Conservation (phyloP, 1,140 invertebrate genomes). For the Euura lappo region DNA sequence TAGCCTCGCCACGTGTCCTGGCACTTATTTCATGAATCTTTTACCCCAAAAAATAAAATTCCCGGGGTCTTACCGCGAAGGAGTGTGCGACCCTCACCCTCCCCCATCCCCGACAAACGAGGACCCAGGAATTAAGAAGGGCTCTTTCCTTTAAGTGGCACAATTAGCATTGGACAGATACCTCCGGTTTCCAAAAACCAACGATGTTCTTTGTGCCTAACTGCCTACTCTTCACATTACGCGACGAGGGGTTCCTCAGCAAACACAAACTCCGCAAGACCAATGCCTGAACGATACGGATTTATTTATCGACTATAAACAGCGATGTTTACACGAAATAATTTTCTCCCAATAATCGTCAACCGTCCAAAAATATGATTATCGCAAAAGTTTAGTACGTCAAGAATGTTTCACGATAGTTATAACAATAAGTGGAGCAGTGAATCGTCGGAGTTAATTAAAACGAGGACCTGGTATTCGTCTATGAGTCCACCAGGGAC, state of each 20-base stretch:
- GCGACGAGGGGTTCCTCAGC: not conserved
- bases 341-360: no score
- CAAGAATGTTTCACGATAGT: no score
- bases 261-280: no score
- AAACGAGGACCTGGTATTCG: not conserved
- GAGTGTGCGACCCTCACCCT: not conserved
- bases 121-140: not conserved
- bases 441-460: not conserved
- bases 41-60: not conserved
- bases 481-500: not conserved
- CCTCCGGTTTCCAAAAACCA: not conserved
- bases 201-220: no score
- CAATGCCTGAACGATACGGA: no score
- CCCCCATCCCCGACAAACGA: not conserved
- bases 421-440: not conserved
- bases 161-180: constrained; percentile 5
- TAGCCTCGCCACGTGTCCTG: not conserved
- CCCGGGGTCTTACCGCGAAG: no score
- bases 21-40: constrained; percentile 7
- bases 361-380: no score
- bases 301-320: no score
- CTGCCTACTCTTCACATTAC: not conserved
- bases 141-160: not conserved
- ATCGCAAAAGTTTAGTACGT: no score
- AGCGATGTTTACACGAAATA: no score